A percentile compares a stretch with the other conserved stretches of the same genome.
Conservation (phyloP, 2,797 vertebrate species). For the Vireo griseus region DNA sequence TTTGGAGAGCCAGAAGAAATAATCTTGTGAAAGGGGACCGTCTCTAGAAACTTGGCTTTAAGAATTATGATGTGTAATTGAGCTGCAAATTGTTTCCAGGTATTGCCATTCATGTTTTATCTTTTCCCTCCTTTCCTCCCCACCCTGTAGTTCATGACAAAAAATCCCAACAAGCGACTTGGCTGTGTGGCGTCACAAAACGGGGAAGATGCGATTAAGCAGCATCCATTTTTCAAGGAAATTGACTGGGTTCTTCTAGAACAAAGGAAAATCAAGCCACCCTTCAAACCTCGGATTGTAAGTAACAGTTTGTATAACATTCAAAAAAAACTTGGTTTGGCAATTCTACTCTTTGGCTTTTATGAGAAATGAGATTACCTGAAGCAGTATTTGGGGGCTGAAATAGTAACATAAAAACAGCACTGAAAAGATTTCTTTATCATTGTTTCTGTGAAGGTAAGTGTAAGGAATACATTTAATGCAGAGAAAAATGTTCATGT, state of each 20-base stretch:
- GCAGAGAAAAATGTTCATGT: not conserved
- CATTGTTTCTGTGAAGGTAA: conserved; percentile 34
- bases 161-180: conserved; percentile 91
- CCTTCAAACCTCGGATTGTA: conserved; percentile 96
- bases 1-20: not conserved
- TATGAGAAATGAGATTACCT: not conserved
- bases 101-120: not conserved
- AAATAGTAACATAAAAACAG: not conserved
- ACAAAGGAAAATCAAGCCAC: conserved; percentile 91
- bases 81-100: not conserved
- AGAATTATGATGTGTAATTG: not conserved
- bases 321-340: not conserved
- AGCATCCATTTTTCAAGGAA: conserved; percentile 93
- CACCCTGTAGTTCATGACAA: conserved; percentile 90
- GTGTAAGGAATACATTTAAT: not conserved
- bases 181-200: conserved; percentile 89
- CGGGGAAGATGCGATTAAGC: conserved; percentile 91
- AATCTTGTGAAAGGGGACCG: not conserved
- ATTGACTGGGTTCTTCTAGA: conserved; percentile 96
- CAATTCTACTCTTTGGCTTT: not conserved
- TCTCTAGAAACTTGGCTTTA: not conserved
- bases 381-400: not conserved
- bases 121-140: not conserved
- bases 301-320: conserved; percentile 70
- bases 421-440: not conserved